A percentile compares a stretch with the other conserved stretches of the same genome.
Conservation (phyloP, 64 coral and sea anemone genomes). For the Actinia tenebrosa region DNA sequence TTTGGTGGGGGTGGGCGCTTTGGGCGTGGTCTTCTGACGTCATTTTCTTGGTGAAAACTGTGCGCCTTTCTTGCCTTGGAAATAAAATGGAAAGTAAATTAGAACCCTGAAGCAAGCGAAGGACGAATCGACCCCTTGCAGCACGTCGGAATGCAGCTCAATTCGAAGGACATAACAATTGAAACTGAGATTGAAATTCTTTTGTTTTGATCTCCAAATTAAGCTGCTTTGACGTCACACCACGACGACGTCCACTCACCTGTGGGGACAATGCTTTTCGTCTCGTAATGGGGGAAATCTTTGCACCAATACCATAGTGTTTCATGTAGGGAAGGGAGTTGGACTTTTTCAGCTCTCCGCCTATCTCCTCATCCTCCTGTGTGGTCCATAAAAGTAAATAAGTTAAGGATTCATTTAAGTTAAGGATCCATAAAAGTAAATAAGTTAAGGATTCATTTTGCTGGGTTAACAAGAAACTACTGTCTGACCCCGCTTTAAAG, state of each 20-base stretch:
- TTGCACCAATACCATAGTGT: slow-evolving; percentile 1
- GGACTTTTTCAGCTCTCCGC: slow-evolving; percentile 33
- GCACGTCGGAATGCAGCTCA: no score
- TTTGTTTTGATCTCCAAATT: no score
- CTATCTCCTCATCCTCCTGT: slow-evolving; percentile 50
- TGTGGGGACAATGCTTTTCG: slow-evolving; percentile 42
- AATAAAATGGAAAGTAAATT: neutral
- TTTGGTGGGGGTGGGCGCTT: slow-evolving; percentile 39
- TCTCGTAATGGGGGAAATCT: slow-evolving; percentile 37
- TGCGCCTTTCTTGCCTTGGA: slow-evolving; percentile 17
- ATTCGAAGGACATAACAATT: no score
- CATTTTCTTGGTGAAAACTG: neutral
- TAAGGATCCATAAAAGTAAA: neutral
- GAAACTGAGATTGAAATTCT: no score
- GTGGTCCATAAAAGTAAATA: neutral
- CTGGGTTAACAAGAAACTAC: neutral
- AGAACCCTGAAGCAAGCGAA: no score
- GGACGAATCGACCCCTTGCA: no score
- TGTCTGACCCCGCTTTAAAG: no score
- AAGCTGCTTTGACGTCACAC: no score
- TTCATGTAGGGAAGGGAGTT: slow-evolving; percentile 31
- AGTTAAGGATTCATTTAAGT: neutral
- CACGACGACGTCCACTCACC: neutral
- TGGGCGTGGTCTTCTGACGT: slow-evolving; percentile 8
- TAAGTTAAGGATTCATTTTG: neutral